These are phyloP conservation scores for Blennius ocellaris DNA, from an alignment of 2,113 vertebrate species.

Conservation along the genomic window DNA sequence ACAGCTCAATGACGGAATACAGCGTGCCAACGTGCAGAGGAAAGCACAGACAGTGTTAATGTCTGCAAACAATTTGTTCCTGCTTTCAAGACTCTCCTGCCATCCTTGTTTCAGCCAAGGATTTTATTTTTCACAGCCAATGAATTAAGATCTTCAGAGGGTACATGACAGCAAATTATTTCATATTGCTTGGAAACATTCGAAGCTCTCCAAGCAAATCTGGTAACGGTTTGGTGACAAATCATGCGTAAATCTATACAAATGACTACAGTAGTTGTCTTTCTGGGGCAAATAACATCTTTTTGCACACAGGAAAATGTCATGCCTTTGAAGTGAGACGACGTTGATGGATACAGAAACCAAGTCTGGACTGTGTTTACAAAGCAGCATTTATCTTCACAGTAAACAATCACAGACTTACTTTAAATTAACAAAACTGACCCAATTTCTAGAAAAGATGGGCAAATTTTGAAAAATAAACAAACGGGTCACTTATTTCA, in stretches of 20 bases:
- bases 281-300: slow-evolving; percentile 4
- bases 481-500: too few relatives aligned
- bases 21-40: neutral
- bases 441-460: too few relatives aligned
- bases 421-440: neutral
- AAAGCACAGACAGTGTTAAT: slow-evolving; percentile 12
- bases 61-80: slow-evolving; percentile 1
- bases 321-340: neutral
- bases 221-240: neutral
- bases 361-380: neutral
- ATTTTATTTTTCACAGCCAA: neutral
- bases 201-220: neutral
- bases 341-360: neutral
- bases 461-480: too few relatives aligned
- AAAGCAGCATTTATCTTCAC: neutral
- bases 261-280: slow-evolving; percentile 4
- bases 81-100: too few relatives aligned
- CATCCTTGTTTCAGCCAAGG: too few relatives aligned
- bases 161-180: neutral
- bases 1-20: neutral
- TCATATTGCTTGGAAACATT: slow-evolving; percentile 24
- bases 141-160: slow-evolving; percentile 1
- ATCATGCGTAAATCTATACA: neutral
- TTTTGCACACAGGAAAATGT: neutral
- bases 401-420: neutral